phyloP scores from a whole-genome alignment of 1,140 invertebrate species.

The Drosophila setifemur region DNA sequence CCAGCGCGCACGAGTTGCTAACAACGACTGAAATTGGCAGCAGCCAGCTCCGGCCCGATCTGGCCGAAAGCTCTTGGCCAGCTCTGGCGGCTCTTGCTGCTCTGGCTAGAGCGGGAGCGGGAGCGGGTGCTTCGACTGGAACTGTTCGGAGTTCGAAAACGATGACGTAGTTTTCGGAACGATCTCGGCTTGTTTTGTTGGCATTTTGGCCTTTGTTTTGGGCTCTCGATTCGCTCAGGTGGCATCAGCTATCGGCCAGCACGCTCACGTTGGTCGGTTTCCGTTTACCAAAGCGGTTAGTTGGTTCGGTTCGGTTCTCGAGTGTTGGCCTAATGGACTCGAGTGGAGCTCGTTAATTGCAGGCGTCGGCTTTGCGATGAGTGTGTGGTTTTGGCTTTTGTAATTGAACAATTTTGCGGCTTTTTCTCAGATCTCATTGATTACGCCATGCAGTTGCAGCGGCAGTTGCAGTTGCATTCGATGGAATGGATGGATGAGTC shows the following conservation, averaged over 20 bases:
- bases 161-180: slow-evolving; percentile 51
- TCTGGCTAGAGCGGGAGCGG: too few relatives aligned
- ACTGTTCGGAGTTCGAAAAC: neutral
- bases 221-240: slow-evolving; percentile 59
- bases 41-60: slow-evolving; percentile 16
- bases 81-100: too few relatives aligned
- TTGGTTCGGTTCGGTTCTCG: slow-evolving; percentile 6
- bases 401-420: slow-evolving; percentile 76
- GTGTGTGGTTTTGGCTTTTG: slow-evolving; percentile 62
- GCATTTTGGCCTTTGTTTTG: slow-evolving; percentile 71
- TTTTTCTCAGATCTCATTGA: slow-evolving; percentile 73
- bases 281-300: slow-evolving; percentile 13
- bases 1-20: slow-evolving; percentile 69
- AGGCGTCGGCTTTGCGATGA: slow-evolving; percentile 54
- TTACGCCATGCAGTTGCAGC: slow-evolving; percentile 54
- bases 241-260: slow-evolving; percentile 3
- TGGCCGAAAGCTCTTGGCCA: slow-evolving; percentile 44
- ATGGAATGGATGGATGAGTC: slow-evolving; percentile 14
- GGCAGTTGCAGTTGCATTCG: slow-evolving; percentile 26
- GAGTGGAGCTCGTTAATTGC: slow-evolving; percentile 61
- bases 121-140: slow-evolving; percentile 21
- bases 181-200: slow-evolving; percentile 75
- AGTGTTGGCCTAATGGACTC: slow-evolving; percentile 59
- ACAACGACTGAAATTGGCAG: slow-evolving; percentile 57
- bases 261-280: slow-evolving; percentile 2